Evolutionary conservation across 1,140 invertebrate genomes (phyloP).

Genomic region (Drosophila sproati): DNA sequence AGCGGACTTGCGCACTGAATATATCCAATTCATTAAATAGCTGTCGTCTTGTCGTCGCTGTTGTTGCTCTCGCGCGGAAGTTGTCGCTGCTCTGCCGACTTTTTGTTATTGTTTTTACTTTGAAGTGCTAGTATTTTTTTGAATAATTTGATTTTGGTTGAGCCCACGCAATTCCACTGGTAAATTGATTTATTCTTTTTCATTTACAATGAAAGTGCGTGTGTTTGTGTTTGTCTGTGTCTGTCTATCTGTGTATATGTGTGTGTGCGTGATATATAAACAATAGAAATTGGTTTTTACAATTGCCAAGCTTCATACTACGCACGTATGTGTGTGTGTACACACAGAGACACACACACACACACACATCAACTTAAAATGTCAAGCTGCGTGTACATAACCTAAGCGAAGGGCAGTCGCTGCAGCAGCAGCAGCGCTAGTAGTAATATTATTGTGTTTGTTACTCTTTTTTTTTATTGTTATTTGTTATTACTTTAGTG

Average conservation of each 20-base stretch:
- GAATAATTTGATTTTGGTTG: conserved; percentile 30
- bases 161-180: conserved; percentile 44
- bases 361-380: conserved; percentile 41
- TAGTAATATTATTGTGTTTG: conserved; percentile 27
- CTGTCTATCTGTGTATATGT: not conserved
- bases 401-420: conserved; percentile 41
- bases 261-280: conserved; percentile 26
- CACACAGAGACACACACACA: conserved; percentile 27
- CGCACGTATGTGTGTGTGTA: not conserved
- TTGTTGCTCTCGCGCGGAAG: conserved; percentile 51
- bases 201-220: conserved; percentile 29
- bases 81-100: conserved; percentile 48
- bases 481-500: conserved; percentile 8
- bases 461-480: conserved; percentile 31
- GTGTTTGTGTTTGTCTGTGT: conserved; percentile 21
- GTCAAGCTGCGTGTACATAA: conserved; percentile 45
- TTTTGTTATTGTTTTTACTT: conserved; percentile 56
- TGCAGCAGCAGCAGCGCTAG: conserved; percentile 19
- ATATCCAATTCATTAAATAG: conserved; percentile 29
- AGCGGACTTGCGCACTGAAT: conserved; percentile 35
- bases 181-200: conserved; percentile 28
- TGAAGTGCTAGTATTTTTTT: conserved; percentile 42
- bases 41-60: conserved; percentile 46
- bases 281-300: conserved; percentile 37
- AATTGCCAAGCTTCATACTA: conserved; percentile 31